Evolutionary conservation across 2,888 invertebrate species (phyloP), one percentile per base, ranked within the genome.

Genomic region (Spilarctia lutea): DNA sequence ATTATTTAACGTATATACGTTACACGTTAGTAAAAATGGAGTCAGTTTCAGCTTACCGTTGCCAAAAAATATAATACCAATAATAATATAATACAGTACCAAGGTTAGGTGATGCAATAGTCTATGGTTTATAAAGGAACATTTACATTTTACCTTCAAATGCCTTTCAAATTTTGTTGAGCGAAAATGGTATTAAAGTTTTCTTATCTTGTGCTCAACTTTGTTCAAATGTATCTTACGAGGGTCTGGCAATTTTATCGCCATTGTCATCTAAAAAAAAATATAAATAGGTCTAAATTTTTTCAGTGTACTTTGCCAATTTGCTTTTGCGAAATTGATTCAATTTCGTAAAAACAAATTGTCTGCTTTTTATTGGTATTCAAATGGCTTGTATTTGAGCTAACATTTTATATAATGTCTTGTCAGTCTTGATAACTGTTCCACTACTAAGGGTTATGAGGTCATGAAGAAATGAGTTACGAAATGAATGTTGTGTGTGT

Each of bases 91-190:
- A 71, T 30, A 48, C 65, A 65, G 69, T 75, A 24, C 68, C 66
- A 79, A 79, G 73, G 74, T 83, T 79, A 80, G 79, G 72, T 73
- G 73, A 81, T 71, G 75, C 79, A 75, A 76, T 72, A 79, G 78
- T 79, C 75, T 75, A 74, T 77, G 78, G 76, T 81, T 78, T 77
- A 79, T 69, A 77, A 75, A 75, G 68, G 75, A 69, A 48, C 71
- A 79, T 79, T 79, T 81, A 77, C 77, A 77, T 77, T 79, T 65
- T 65, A 76, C 83, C 81, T 81, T 78, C 75, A 35, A 63, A 68
- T 42, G 71, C 68, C 71, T 75, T 69, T 68, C 20, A 74, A 77
- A 76, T 42, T 56, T 70, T 70, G 71, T 71, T 68, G 33, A 75
- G 27, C 52, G 30, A 13, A 60, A 78, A 68, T 73, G 33, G 72